phyloP scores from a whole-genome alignment of 2,113 vertebrate species.

The Upupa epops region DNA sequence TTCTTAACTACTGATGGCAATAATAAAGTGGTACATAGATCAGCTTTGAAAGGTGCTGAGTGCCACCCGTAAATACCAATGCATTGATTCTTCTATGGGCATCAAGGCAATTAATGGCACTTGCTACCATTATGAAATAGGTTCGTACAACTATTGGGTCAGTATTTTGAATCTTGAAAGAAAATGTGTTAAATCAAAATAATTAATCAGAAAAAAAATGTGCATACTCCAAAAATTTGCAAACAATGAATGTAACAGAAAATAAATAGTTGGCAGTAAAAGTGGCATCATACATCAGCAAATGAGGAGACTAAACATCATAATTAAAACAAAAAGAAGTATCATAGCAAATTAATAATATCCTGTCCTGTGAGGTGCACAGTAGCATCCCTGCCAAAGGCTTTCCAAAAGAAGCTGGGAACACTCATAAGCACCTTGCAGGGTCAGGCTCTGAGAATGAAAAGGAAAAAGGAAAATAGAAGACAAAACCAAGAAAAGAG shows the following conservation, averaged over 20 bases:
- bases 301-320: background rate
- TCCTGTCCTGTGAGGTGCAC: slow-evolving; percentile 60
- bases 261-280: background rate
- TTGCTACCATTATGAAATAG: background rate
- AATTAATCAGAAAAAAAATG: background rate
- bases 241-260: background rate
- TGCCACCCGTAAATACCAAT: slow-evolving; percentile 2
- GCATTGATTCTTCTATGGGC: background rate
- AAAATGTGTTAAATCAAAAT: background rate
- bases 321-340: background rate
- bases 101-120: background rate
- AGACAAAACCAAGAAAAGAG: background rate
- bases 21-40: background rate
- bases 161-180: background rate
- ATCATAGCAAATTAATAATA: background rate
- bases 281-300: background rate
- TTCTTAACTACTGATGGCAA: background rate
- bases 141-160: background rate
- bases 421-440: slow-evolving; percentile 45
- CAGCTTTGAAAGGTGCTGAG: background rate
- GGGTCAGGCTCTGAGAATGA: slow-evolving; percentile 19
- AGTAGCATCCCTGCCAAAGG: slow-evolving; percentile 38
- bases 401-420: slow-evolving; percentile 29
- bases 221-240: background rate
- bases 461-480: background rate